Evolutionary conservation across 1,140 invertebrate genomes (phyloP).

Genomic region (Conus betulinus): DNA sequence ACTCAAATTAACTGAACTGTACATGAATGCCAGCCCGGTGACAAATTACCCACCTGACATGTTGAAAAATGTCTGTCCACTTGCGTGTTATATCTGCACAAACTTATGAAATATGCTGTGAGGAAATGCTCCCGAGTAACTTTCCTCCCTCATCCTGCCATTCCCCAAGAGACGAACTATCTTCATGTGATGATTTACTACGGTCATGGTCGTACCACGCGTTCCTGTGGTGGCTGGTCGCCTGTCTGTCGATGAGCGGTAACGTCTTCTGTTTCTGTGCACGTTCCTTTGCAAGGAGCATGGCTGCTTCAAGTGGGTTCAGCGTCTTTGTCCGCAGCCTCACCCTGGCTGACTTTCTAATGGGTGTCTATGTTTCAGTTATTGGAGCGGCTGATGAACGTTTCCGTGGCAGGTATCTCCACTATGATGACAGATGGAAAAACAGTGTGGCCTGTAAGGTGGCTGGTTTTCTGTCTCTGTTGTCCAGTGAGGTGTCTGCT

Average conservation of each 20-base stretch:
- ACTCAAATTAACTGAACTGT: neutral
- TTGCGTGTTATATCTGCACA: constrained; percentile 39
- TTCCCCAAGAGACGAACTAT: constrained; percentile 44
- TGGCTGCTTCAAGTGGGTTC: too few species aligned
- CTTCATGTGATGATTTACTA: constrained; percentile 55
- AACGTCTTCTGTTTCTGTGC: too few species aligned
- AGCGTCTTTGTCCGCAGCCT: too few species aligned
- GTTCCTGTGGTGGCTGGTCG: constrained; percentile 52
- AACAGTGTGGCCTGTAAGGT: too few species aligned
- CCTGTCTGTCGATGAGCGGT: constrained; percentile 6
- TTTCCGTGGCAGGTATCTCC: too few species aligned
- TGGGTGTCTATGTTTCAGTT: too few species aligned
- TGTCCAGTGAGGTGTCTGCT: too few species aligned
- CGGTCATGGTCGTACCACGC: constrained; percentile 36
- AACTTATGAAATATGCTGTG: constrained; percentile 48
- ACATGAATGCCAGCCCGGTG: constrained; percentile 31
- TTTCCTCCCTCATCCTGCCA: neutral
- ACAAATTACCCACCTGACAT: constrained; percentile 29
- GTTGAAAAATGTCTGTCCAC: constrained; percentile 16
- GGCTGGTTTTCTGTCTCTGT: too few species aligned
- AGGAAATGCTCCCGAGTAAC: constrained; percentile 36
- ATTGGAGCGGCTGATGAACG: too few species aligned
- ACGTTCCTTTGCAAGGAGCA: too few species aligned
- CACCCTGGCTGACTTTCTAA: too few species aligned
- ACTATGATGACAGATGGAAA: too few species aligned